Percentiles rank a stretch among this genome's conserved stretches.
These are phyloP conservation scores for Drosophila virilis DNA, from an alignment of 1,140 invertebrate genomes.

Conservation along the genomic window DNA sequence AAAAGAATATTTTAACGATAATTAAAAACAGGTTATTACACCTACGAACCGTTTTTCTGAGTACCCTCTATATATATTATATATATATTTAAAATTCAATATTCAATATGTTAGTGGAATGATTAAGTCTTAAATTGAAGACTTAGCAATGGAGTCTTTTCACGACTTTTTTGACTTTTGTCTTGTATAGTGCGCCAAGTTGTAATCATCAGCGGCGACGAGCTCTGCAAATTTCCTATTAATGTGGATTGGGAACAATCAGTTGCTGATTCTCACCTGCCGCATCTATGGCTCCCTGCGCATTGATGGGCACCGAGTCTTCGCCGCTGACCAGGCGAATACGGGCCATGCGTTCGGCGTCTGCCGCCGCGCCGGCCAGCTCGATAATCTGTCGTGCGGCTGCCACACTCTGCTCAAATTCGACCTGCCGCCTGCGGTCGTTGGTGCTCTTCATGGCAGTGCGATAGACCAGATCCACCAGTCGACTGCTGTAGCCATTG, in stretches of 20 bases:
- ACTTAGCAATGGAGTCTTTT: too few species aligned
- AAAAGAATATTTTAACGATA: too few species aligned
- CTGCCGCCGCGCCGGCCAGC: not conserved
- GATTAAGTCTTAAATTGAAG: too few species aligned
- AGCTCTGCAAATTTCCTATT: not conserved
- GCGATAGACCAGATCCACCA: constrained; percentile 12
- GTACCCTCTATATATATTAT: too few species aligned
- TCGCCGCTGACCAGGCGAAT: not conserved
- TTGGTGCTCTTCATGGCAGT: not conserved
- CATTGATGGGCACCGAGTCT: not conserved
- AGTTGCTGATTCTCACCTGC: not conserved
- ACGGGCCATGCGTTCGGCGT: not conserved
- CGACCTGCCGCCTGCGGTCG: not conserved
- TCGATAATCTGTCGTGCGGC: not conserved
- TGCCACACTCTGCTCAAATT: constrained; percentile 1
- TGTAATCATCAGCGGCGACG: constrained; percentile 13
- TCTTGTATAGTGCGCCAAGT: not conserved
- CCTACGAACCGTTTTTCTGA: too few species aligned
- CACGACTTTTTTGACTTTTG: too few species aligned
- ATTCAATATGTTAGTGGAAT: too few species aligned
- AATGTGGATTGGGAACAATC: not conserved
- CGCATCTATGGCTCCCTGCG: not conserved
- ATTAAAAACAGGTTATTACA: too few species aligned
- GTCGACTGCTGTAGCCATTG: not conserved
- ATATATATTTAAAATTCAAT: too few species aligned